phyloP scores from a whole-genome alignment of 53 echinoderm and acorn worm genomes.

The Paracentrotus lividus region DNA sequence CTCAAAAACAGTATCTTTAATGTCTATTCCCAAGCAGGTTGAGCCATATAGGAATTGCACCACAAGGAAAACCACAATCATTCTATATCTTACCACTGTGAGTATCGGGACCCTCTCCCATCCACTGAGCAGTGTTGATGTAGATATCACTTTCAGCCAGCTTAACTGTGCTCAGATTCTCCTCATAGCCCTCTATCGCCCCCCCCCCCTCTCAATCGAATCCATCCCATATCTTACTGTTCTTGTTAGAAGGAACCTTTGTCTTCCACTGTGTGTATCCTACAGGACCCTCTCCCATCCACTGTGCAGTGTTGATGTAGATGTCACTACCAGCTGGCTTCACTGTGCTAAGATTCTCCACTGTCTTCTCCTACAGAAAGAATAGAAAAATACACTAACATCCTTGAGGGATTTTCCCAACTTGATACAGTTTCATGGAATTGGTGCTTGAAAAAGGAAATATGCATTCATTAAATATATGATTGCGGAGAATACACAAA shows the following conservation, averaged over 20 bases:
- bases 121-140: conserved; percentile 87
- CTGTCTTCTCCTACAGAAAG: conserved; percentile 82
- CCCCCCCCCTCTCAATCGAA: neutral
- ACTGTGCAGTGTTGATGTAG: conserved; percentile 88
- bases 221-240: conserved; percentile 69
- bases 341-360: conserved; percentile 91
- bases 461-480: no score
- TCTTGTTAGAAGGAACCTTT: conserved; percentile 83
- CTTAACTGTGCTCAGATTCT: conserved; percentile 85
- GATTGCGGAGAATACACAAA: no score
- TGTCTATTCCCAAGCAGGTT: no score
- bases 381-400: neutral
- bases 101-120: conserved; percentile 74
- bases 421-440: neutral
- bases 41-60: no score
- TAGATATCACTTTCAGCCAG: conserved; percentile 94
- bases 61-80: no score
- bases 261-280: conserved; percentile 87
- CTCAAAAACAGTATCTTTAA: no score
- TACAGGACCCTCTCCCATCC: conserved; percentile 73
- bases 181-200: neutral
- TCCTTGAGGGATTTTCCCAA: neutral
- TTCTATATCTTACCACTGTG: no score
- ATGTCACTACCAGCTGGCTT: conserved; percentile 94
- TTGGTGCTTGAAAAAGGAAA: neutral